phyloP scores from a whole-genome alignment of 2,797 vertebrate genomes.

The Schizopygopsis pylzovi region DNA sequence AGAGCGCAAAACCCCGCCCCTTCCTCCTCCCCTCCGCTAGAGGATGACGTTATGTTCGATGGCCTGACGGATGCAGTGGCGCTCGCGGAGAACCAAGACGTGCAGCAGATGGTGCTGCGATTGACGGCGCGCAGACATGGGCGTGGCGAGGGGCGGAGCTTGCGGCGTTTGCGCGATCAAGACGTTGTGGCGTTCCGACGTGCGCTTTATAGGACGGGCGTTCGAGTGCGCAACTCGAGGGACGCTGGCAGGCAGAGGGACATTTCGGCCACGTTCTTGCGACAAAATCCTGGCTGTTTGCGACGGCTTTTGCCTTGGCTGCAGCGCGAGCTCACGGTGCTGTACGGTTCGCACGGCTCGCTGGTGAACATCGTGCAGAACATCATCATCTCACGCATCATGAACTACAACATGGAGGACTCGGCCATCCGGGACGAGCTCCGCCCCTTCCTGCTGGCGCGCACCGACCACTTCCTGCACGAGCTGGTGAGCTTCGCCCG shows the following conservation, averaged over 20 bases:
- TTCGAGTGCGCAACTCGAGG: constrained; percentile 82
- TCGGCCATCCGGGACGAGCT: constrained; percentile 88
- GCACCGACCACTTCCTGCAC: constrained; percentile 93
- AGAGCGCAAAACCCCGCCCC: constrained; percentile 3
- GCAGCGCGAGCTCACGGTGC: constrained; percentile 87
- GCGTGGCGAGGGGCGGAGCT: constrained; percentile 79
- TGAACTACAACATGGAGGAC: constrained; percentile 87
- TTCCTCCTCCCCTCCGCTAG: constrained; percentile 73
- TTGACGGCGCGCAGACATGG: constrained; percentile 82
- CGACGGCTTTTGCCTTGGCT: constrained; percentile 91
- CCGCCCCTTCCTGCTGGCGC: constrained; percentile 88
- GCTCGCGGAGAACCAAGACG: constrained; percentile 72
- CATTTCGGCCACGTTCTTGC: constrained; percentile 89
- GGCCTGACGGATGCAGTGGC: constrained; percentile 63
- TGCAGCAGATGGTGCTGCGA: constrained; percentile 83
- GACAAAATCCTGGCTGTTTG: constrained; percentile 89
- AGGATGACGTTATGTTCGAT: constrained; percentile 87
- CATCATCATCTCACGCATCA: constrained; percentile 92
- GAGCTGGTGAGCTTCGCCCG: constrained; percentile 93
- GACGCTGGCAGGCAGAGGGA: constrained; percentile 89
- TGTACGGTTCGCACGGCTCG: constrained; percentile 89
- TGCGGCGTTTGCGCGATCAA: constrained; percentile 83
- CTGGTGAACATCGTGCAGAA: constrained; percentile 92
- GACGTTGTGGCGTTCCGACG: constrained; percentile 91
- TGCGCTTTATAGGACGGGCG: constrained; percentile 87